Conservation (phyloP, 2,797 vertebrate species). For the Pangasius macronema region DNA sequence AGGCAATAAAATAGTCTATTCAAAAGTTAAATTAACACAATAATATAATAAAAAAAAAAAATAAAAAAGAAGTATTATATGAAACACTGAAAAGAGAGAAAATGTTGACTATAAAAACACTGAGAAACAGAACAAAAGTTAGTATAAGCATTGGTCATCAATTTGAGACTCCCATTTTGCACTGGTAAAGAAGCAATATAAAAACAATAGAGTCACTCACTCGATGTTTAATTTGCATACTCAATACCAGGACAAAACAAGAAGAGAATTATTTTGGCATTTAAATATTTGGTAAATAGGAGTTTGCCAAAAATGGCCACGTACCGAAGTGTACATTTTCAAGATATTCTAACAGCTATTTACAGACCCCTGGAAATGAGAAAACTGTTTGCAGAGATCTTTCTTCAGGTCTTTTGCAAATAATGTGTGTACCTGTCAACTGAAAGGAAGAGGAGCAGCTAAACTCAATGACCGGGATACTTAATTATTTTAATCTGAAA, state of each 20-base stretch:
- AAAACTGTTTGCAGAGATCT: conserved; percentile 55
- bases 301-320: conserved; percentile 63
- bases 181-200: conserved; percentile 33
- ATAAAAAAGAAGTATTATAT: conserved; percentile 59
- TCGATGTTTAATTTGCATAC: conserved; percentile 34
- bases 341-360: conserved; percentile 61
- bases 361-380: conserved; percentile 66
- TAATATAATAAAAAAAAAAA: conserved; percentile 32
- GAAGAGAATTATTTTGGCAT: conserved; percentile 70
- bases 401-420: conserved; percentile 38
- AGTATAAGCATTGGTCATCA: conserved; percentile 66
- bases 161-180: conserved; percentile 50
- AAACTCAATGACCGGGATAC: conserved; percentile 19
- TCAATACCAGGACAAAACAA: conserved; percentile 43
- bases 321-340: conserved; percentile 61
- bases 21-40: conserved; percentile 80
- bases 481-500: background rate
- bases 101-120: conserved; percentile 55
- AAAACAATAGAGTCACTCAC: conserved; percentile 18
- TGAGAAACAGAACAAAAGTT: conserved; percentile 55
- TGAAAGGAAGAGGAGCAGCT: conserved; percentile 40
- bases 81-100: conserved; percentile 48
- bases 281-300: conserved; percentile 80
- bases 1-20: conserved; percentile 75
- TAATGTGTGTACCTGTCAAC: conserved; percentile 43